phyloP scores from a whole-genome alignment of 2,888 invertebrate genomes.

The Aleiodes leptofemur region DNA sequence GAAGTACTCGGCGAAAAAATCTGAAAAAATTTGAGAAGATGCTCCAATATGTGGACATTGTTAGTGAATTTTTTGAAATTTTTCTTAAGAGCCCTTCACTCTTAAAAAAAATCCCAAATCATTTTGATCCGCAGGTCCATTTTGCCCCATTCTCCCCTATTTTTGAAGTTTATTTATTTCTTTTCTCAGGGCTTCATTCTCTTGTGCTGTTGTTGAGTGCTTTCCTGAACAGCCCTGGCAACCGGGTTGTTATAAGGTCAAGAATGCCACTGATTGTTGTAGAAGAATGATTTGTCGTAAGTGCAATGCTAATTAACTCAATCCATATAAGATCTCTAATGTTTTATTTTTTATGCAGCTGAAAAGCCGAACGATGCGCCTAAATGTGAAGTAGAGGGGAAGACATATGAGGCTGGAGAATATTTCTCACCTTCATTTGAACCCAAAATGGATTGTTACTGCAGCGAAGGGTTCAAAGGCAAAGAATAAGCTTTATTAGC shows the following conservation, averaged over 20 bases:
- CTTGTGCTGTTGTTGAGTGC: constrained; percentile 63
- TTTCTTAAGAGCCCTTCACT: too few relatives aligned
- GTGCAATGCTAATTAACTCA: constrained; percentile 44
- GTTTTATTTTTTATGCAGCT: constrained; percentile 48
- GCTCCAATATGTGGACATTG: too few relatives aligned
- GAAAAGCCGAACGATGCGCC: constrained; percentile 54
- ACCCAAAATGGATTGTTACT: constrained; percentile 57
- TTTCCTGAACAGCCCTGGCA: background rate
- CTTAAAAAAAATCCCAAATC: too few relatives aligned
- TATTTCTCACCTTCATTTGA: constrained; percentile 56
- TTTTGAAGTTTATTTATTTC: too few relatives aligned
- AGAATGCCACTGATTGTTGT: constrained; percentile 55
- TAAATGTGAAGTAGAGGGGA: constrained; percentile 63
- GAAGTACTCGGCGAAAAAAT: too few relatives aligned
- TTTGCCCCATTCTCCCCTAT: too few relatives aligned
- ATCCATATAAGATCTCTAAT: background rate
- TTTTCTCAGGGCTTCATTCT: constrained; percentile 57
- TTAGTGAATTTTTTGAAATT: too few relatives aligned
- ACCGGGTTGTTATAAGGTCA: constrained; percentile 56
- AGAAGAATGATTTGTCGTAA: constrained; percentile 62
- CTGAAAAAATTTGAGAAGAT: too few relatives aligned
- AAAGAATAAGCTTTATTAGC: background rate
- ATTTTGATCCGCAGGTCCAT: too few relatives aligned
- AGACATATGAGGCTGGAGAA: constrained; percentile 63
- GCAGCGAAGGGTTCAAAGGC: constrained; percentile 58